Percentiles rank a stretch among this genome's conserved stretches.
Conservation (phyloP, 2,113 vertebrate species). For the Melospiza melodia region DNA sequence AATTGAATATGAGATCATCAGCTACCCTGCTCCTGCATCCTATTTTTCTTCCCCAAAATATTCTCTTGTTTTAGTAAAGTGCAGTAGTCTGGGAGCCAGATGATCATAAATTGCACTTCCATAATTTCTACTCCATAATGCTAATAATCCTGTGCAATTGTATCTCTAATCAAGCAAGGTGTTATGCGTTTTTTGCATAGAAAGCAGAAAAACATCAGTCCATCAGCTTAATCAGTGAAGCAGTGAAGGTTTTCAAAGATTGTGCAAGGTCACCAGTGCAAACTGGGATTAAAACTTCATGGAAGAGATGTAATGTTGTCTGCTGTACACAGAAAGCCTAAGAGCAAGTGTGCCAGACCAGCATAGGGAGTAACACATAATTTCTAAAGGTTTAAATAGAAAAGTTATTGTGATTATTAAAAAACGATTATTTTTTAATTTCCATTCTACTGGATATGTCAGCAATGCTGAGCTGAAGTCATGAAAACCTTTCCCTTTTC, state of each 20-base stretch:
- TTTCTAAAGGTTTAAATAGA: background rate
- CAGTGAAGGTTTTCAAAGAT: background rate
- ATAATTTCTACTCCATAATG: constrained; percentile 34
- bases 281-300: background rate
- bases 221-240: constrained; percentile 12
- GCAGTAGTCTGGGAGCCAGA: background rate
- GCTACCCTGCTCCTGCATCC: background rate
- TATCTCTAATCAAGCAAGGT: constrained; percentile 44
- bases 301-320: background rate
- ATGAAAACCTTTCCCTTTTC: background rate
- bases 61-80: background rate
- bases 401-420: background rate
- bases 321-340: background rate
- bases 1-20: constrained; percentile 23
- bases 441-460: background rate
- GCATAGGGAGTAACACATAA: background rate
- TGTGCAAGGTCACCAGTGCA: constrained; percentile 8
- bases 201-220: constrained; percentile 44
- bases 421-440: background rate
- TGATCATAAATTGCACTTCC: constrained; percentile 24
- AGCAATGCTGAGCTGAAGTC: background rate
- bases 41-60: constrained; percentile 5
- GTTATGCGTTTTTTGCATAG: constrained; percentile 31
- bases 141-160: constrained; percentile 52
- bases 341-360: background rate